These are phyloP conservation scores for Palythoa caribaeorum DNA, from an alignment of 92 coral and sea anemone species.

Conservation along the genomic window DNA sequence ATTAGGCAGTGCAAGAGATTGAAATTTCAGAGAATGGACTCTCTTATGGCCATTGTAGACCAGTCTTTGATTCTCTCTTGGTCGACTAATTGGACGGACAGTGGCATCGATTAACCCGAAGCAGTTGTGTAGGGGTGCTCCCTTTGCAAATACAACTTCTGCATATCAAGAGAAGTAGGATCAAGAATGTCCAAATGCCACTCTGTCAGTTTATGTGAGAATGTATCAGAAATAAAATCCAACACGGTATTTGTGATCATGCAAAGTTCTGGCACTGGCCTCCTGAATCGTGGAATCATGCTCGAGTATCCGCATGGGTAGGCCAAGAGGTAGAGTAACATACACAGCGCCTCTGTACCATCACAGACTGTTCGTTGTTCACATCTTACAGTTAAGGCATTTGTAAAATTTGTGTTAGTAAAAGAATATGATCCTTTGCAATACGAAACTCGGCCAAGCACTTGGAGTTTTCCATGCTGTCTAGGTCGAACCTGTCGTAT, in stretches of 20 bases:
- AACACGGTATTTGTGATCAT: constrained; percentile 32
- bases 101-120: constrained; percentile 30
- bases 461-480: constrained; percentile 33
- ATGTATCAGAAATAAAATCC: constrained; percentile 29
- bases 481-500: constrained; percentile 27
- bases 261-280: constrained; percentile 37
- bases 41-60: background rate
- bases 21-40: too few species aligned
- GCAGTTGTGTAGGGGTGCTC: constrained; percentile 27
- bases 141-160: constrained; percentile 23
- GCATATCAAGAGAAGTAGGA: constrained; percentile 33
- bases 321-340: constrained; percentile 30
- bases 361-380: constrained; percentile 25
- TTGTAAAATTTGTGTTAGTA: background rate
- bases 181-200: constrained; percentile 19
- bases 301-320: constrained; percentile 28
- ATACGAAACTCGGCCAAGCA: constrained; percentile 26
- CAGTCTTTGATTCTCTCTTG: constrained; percentile 27
- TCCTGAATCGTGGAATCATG: constrained; percentile 31
- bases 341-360: constrained; percentile 30
- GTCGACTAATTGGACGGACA: constrained; percentile 16
- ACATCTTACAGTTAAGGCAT: constrained; percentile 6
- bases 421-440: constrained; percentile 27
- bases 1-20: too few species aligned
- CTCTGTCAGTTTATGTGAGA: constrained; percentile 16